These are phyloP conservation scores for Enteromius mattozi DNA, from an alignment of 2,797 vertebrate species.

Conservation along the genomic window DNA sequence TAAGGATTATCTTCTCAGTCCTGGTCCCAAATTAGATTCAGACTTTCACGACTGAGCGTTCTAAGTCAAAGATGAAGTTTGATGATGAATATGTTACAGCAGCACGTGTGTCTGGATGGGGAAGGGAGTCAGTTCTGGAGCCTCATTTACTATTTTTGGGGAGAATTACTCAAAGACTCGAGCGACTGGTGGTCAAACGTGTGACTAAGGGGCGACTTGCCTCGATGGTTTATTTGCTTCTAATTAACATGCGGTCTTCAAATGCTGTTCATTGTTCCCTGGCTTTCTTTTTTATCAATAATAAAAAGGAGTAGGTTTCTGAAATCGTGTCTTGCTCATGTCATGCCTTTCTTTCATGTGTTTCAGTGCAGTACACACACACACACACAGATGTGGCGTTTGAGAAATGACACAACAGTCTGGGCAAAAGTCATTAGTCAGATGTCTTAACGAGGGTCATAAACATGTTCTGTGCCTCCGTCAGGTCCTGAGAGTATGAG, in stretches of 20 bases:
- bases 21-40: not conserved
- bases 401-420: slow-evolving; percentile 3
- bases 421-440: slow-evolving; percentile 16
- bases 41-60: not conserved
- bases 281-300: slow-evolving; percentile 61
- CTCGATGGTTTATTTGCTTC: slow-evolving; percentile 66
- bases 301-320: slow-evolving; percentile 65
- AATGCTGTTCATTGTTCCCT: slow-evolving; percentile 63
- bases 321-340: slow-evolving; percentile 44
- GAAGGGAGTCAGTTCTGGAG: not conserved
- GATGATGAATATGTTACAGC: not conserved
- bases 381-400: not conserved
- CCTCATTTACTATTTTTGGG: not conserved
- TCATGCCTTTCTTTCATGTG: slow-evolving; percentile 15
- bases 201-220: slow-evolving; percentile 77
- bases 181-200: slow-evolving; percentile 28
- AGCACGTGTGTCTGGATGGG: not conserved
- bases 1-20: not conserved
- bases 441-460: not conserved
- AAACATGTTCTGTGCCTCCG: not conserved
- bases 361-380: not conserved
- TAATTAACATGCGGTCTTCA: slow-evolving; percentile 50
- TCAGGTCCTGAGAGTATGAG: not conserved
- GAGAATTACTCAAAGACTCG: not conserved
- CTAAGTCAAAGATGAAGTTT: not conserved